Evolutionary conservation across 35 echinoderm and acorn worm species (phyloP), one percentile per base, ranked within the genome.

Genomic region (Ophiothrix spiculata): DNA sequence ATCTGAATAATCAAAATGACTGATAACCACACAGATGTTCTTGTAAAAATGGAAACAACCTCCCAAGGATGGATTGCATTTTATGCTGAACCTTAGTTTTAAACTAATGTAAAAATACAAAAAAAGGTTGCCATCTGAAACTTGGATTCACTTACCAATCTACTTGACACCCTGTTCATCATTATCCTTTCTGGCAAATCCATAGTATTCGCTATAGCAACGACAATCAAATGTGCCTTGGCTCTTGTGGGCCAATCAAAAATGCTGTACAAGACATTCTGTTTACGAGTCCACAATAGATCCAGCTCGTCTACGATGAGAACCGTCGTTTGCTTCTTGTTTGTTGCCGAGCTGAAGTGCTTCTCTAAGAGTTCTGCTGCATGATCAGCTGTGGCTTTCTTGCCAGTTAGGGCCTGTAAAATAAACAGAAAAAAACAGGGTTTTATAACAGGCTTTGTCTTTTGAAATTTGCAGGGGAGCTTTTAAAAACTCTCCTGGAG

Each of bases 181-280:
- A 97, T 97, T 29, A 97, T 97, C 38, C 95, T 86, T 23, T 97
- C 95, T 0, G 95, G 95, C 17, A 97, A 64, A 56, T 97, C 95
- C 95, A 97, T 97, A n/a, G 95, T 97, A 86, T 97, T 98, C 25
- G 95, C 95, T 36, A 98, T 98, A 25, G 95, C 95, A 38, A 98
- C 76, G 19, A 98, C 95, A 31, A 98, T 91, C 35, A 98, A 74
- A 34, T 89, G 88, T 29, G 95, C 89, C 31, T 94, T 90, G 39
- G 91, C 91, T 36, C 92, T 90, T 0, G 91, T 98, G 37, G 95
- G 95, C 95, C 95, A 98, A 89, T 98, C 95, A 91, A 98, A 98
- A 23, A 98, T 91, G 76, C 92, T 98, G 91, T 98, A 98, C 11
- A 98, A 75, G 1, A 98, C 95, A 78, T 90, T 83, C 63, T 98